Base-by-base conservation (phyloP, 2,113 vertebrate genomes). In the Patagioenas fasciata region DNA sequence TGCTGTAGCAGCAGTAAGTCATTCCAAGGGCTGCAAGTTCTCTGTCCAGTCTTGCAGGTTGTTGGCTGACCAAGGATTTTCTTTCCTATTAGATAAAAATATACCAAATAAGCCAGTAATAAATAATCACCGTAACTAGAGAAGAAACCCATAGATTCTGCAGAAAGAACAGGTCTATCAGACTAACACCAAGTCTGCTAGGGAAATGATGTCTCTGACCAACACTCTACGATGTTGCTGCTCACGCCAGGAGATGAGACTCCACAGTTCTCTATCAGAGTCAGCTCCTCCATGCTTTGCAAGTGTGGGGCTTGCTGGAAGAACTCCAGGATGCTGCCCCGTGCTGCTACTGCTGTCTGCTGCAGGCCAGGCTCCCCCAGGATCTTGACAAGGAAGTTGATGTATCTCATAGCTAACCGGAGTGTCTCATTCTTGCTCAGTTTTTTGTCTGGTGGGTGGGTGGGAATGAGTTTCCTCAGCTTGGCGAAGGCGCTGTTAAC, bases 341-440 rank as follows among this genome's bases (percentile, higher is more conserved):
- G 97, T 44, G 97, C 84, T 60, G 92, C 74, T 54, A 80, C 94
- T 70, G 94, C 95, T 1, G 97, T 94, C 5, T 98, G 98, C 91
- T 98, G 98, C 25, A 98, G 98, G 78, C 97, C 98, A 98, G 99
- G 95, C 80, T 99, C 98, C 97, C 99, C 96, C 89, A 99, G 96
- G 86, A 99, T 97, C 95, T 98, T 98, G 97, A 99, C 98, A 24
- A 99, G 97, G 98, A 99, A 99, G 97, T 98, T 99, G 98, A 99
- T 99, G 75, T 99, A 99, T 93, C 98, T 99, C 99, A 99, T 99
- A 79, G 99, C 99, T 96, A 99, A 95, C 10, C 99, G 98, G 38
- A 99, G 98, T 1, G 99, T 99, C 97, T 99, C 99, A 3, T 99
- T 99, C 97, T 99, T 99, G 98, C 99, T 99, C 95, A 99, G 98